Evolutionary conservation across 2,113 vertebrate species (phyloP), one percentile per base, ranked within the genome.

Genomic region (Mastomys coucha): DNA sequence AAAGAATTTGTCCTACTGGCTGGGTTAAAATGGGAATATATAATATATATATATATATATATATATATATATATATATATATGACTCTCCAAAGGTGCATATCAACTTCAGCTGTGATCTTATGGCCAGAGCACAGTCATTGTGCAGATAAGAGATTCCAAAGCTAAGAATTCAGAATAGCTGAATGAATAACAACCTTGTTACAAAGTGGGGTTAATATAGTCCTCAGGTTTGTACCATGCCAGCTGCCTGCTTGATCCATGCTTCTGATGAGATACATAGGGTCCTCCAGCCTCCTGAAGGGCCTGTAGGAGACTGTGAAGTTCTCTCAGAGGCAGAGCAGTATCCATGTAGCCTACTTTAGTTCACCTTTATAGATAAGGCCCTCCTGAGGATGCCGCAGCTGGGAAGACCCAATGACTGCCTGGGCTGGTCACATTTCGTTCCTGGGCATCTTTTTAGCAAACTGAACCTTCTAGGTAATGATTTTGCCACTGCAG

Each of bases 1-100:
- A 91, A 94, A 58, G 11, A 89, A 93, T 94, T 86, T 73, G 93
- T 93, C 89, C 90, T 94, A 73, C 77, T 92, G 78, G 10, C 77
- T 93, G 81, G 12, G 81, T 93, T 58, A 80, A 92, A 92, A 93
- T 14, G 88, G n/a, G n/a, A n/a, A n/a, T n/a, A n/a, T n/a, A n/a
- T n/a, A n/a, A n/a, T n/a, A n/a, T n/a, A n/a, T n/a, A n/a, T n/a
- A n/a, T n/a, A n/a, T n/a, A n/a, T n/a, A n/a, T n/a, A n/a, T n/a
- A n/a, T n/a, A n/a, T n/a, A n/a, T n/a, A n/a, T n/a, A n/a, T n/a
- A n/a, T n/a, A n/a, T n/a, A n/a, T n/a, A n/a, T n/a, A n/a, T n/a
- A n/a, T n/a, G n/a, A n/a, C 96, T 89, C 94, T 58, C 75, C 7
- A 42, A 92, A 96, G 86, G 45, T 72, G 76, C 58, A 65, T 97